Evolutionary conservation across 2,888 invertebrate species (phyloP).

Genomic region (Pegoplata infirma): DNA sequence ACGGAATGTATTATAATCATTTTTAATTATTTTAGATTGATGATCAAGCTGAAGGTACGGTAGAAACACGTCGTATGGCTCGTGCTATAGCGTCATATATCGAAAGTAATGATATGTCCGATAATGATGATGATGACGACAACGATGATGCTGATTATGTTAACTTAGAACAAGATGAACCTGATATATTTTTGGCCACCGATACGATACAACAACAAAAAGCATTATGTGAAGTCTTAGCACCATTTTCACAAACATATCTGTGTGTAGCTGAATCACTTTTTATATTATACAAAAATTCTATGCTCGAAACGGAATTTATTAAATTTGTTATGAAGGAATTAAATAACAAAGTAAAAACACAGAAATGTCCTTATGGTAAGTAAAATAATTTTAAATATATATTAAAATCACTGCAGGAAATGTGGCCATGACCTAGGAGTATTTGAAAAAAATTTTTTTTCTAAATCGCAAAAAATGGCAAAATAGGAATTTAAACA

Average conservation of each 20-base stretch:
- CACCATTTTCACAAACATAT: constrained; percentile 88
- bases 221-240: constrained; percentile 81
- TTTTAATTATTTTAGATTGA: constrained; percentile 68
- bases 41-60: constrained; percentile 64
- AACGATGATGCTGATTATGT: constrained; percentile 50
- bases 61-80: constrained; percentile 71
- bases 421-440: no score
- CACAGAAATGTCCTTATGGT: constrained; percentile 83
- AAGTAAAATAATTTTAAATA: constrained; percentile 64
- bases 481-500: no score
- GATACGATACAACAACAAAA: constrained; percentile 78
- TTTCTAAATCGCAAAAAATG: no score
- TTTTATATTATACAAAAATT: constrained; percentile 75
- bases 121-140: constrained; percentile 61
- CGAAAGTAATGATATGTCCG: constrained; percentile 63
- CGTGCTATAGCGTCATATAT: constrained; percentile 68
- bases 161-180: constrained; percentile 61
- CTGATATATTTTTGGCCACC: constrained; percentile 69
- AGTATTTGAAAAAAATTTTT: no score
- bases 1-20: background rate
- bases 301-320: constrained; percentile 83
- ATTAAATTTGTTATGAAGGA: constrained; percentile 83
- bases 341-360: constrained; percentile 82
- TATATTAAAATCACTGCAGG: no score
- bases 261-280: constrained; percentile 82